Base-by-base conservation (phyloP, 1,140 invertebrate genomes). In the Triops longicaudatus region DNA sequence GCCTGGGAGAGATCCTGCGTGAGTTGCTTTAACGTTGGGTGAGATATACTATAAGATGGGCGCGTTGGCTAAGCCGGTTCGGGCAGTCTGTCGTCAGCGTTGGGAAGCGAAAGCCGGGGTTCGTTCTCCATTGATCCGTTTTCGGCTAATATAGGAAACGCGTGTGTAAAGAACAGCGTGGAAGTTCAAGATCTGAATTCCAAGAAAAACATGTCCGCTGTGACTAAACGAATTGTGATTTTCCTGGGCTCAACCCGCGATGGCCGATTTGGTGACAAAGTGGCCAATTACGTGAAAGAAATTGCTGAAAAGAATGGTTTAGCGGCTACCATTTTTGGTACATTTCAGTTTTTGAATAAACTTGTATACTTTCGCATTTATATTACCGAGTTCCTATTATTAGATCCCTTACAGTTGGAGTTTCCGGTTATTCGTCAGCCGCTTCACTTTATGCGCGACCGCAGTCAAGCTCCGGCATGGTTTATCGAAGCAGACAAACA, bases 381-480 rank as follows among this genome's bases (percentile, higher is more conserved):
- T 28, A 3, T 17, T 0, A 41, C n/a, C 12, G 42, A 77, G 6
- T 28, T 71, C 37, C 41, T 78, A 78, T 79, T 76, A 81, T 80
- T 10, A 85, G 85, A 86, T 82, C 84, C 85, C 5, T 11, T 81
- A 22, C 80, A 82, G 76, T 79, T 84, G 79, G 80, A 83, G 26
- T 83, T 86, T 76, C 83, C 83, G 12, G 26, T 86, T 44, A 9
- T 85, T 41, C 79, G 82, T 43, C 72, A 80, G 37, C 82, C 85
- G 0, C 73, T 86, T 6, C 83, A 85, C 78, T 84, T 83, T 78
- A 82, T 84, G 79, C 73, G 78, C 14, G 82, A 85, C 63, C 78
- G 79, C 50, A 80, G 79, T 37, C 72, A 79, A 41, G 82, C 83
- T 17, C 86, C 86, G 10, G 76, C 82, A 27, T 83, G 83, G 81